Conservation (phyloP, 2,888 invertebrate species). For the Bursaphelenchus okinawaensis region DNA sequence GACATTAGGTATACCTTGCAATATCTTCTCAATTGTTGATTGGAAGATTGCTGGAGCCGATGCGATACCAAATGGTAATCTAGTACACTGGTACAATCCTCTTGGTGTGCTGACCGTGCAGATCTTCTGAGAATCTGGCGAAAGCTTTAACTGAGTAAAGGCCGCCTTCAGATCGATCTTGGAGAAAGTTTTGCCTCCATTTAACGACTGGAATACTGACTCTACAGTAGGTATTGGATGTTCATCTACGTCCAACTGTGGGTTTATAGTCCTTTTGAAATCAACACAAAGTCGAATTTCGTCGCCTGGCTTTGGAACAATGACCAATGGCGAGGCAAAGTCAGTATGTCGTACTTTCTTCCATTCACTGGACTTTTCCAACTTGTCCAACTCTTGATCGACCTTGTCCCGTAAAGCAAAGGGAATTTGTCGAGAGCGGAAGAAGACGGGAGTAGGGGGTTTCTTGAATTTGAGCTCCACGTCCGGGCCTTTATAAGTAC, state of each 20-base stretch:
- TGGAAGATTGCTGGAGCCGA: constrained; percentile 41
- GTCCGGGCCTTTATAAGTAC: constrained; percentile 17
- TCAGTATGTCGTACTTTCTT: constrained; percentile 18
- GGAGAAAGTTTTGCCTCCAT: constrained; percentile 28
- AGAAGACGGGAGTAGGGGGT: constrained; percentile 25
- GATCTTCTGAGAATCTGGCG: constrained; percentile 23
- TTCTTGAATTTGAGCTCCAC: constrained; percentile 26
- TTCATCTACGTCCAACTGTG: constrained; percentile 21
- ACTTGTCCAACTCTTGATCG: constrained; percentile 30
- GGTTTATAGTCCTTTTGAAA: constrained; percentile 31
- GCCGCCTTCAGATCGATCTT: constrained; percentile 37
- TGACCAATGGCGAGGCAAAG: constrained; percentile 38
- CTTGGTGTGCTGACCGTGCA: constrained; percentile 31
- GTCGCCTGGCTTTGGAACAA: constrained; percentile 26
- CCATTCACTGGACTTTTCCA: constrained; percentile 21
- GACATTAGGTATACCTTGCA: constrained; percentile 23
- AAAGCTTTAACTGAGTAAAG: constrained; percentile 33
- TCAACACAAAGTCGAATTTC: constrained; percentile 31
- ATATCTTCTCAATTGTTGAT: constrained; percentile 30
- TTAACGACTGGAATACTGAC: constrained; percentile 27
- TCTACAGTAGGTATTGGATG: constrained; percentile 39
- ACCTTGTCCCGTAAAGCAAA: constrained; percentile 20
- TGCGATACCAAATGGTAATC: constrained; percentile 38
- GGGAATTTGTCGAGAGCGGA: constrained; percentile 27
- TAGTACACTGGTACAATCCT: constrained; percentile 33